These are phyloP conservation scores for Strigamia maritima DNA, from an alignment of 2,888 invertebrate species.

Conservation along the genomic window DNA sequence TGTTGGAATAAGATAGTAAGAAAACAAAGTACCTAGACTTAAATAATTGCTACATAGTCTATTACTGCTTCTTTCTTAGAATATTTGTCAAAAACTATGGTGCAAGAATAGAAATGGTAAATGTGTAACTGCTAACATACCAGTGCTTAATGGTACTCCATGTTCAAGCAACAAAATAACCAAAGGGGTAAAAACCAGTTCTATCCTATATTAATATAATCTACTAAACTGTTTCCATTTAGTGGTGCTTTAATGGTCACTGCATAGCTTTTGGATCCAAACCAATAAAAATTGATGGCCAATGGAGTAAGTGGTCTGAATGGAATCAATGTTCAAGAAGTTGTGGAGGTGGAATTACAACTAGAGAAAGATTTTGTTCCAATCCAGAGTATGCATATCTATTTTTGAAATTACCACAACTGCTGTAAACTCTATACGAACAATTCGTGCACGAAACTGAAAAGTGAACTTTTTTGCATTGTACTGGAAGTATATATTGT, in stretches of 20 bases:
- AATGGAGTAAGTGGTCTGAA: not conserved
- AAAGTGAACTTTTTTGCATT: too few relatives aligned
- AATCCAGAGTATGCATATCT: not conserved
- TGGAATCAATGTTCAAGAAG: slow-evolving; percentile 6
- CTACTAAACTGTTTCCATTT: not conserved
- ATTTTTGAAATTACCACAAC: not conserved
- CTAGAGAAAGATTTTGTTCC: not conserved
- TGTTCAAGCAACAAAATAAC: not conserved
- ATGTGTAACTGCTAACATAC: not conserved
- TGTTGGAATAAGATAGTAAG: not conserved
- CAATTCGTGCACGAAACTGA: too few relatives aligned
- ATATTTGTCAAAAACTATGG: slow-evolving; percentile 8
- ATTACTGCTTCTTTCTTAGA: not conserved
- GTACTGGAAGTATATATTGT: too few relatives aligned
- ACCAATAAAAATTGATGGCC: not conserved
- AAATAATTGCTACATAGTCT: not conserved
- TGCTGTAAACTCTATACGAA: not conserved
- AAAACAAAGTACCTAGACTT: not conserved
- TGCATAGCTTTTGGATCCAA: not conserved
- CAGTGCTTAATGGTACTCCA: not conserved
- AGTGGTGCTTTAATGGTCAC: slow-evolving; percentile 9
- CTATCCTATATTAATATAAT: too few relatives aligned
- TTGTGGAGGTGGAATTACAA: slow-evolving; percentile 1
- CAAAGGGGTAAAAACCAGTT: not conserved
- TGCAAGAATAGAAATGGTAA: not conserved